A percentile compares a stretch with the other conserved stretches of the same genome.
These are phyloP conservation scores for Mellilla xanthometata DNA, from an alignment of 2,888 invertebrate genomes.

Conservation along the genomic window DNA sequence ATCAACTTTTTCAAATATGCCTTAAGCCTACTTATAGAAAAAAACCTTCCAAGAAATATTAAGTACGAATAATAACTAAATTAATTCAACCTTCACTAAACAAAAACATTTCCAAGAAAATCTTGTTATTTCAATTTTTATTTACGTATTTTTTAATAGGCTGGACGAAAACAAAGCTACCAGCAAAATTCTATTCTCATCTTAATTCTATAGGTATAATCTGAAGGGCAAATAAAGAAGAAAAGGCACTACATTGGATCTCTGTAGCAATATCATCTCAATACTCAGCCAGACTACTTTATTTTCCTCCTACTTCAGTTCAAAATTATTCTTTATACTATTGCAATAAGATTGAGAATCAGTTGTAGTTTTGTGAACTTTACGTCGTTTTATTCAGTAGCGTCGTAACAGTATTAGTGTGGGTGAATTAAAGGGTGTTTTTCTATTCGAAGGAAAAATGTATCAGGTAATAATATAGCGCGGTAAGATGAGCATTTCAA, in stretches of 20 bases:
- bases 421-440: conserved; percentile 66
- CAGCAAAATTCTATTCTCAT: no score
- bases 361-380: background rate
- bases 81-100: no score
- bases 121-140: no score
- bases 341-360: conserved; percentile 13
- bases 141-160: no score
- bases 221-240: conserved; percentile 49
- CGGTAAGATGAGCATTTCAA: conserved; percentile 57
- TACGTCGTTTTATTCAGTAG: conserved; percentile 14
- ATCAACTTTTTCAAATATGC: no score
- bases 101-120: no score
- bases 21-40: no score
- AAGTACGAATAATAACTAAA: no score
- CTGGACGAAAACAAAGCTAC: no score
- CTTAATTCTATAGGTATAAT: conserved; percentile 44
- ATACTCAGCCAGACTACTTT: conserved; percentile 7
- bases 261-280: conserved; percentile 48
- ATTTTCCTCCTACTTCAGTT: background rate
- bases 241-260: conserved; percentile 45
- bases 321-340: background rate
- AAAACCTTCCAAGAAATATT: no score
- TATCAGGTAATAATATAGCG: conserved; percentile 66
- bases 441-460: conserved; percentile 61
- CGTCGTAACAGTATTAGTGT: conserved; percentile 32